Evolutionary conservation across 2,113 vertebrate species (phyloP), one percentile per base, ranked within the genome.

Genomic region (Phoxinus phoxinus): DNA sequence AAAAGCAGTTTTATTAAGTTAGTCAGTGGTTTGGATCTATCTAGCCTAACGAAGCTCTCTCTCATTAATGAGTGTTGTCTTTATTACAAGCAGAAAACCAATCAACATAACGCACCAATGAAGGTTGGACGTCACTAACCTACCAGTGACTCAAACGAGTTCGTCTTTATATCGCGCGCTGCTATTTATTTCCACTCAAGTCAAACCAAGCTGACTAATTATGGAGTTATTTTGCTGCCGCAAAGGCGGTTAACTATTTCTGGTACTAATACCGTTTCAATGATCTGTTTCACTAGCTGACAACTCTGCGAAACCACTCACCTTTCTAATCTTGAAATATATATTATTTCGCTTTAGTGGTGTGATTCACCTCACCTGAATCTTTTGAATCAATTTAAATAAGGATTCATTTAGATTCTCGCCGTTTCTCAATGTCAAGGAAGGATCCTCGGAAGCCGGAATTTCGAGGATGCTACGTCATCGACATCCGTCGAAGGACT

Each of bases 221-320:
- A 12, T 41, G 4, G 58, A 25, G 23, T 48, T 59, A 17, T 3
- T 63, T 81, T 46, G 32, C 37, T 21, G 4, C 37, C 1, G 23
- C n/a, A 35, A 19, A 59, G 46, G 12, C 37, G 17, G 77, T 63
- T 80, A 11, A 61, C n/a, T 80, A 37, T 63, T 80, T 63, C 56
- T 77, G 74, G 19, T 23, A 6, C 74, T 12, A 32, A 46, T n/a
- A 30, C n/a, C 46, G 37, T 46, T n/a, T 69, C 7, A 21, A 19
- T 63, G 3, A 51, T 17, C 21, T 15, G 6, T 19, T 46, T 65
- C 4, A 46, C n/a, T 61, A 35, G 19, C 56, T 15, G 12, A 61
- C 15, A 10, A 13, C 25, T 23, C 6, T 53, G n/a, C 17, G 13
- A 41, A 37, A 37, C 9, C 67, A 41, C 19, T 23, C 19, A 11